phyloP scores from a whole-genome alignment of 1,140 invertebrate genomes.

The Coelopa frigida region DNA sequence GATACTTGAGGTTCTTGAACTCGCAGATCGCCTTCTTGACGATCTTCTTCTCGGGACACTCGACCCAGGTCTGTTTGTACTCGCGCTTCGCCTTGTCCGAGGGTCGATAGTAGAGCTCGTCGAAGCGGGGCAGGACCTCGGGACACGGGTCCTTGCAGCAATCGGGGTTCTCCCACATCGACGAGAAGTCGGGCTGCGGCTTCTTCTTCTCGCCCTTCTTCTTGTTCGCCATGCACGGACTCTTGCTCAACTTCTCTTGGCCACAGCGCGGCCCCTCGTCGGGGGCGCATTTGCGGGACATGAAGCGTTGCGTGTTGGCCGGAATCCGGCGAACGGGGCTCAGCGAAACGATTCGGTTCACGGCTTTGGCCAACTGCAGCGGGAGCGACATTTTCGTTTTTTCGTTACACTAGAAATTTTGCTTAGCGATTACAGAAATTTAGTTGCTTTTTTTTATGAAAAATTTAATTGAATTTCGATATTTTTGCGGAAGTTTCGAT shows the following conservation, averaged over 20 bases:
- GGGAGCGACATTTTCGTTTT: too few species aligned
- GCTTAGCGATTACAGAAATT: too few species aligned
- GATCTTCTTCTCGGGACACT: slow-evolving; percentile 22
- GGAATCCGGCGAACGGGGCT: background rate
- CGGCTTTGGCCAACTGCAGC: too few species aligned
- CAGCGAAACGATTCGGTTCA: too few species aligned
- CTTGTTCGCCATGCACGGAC: slow-evolving; percentile 1
- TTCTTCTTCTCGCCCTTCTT: slow-evolving; percentile 1
- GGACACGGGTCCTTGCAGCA: slow-evolving; percentile 12
- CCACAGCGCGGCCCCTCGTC: background rate
- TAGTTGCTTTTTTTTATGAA: too few species aligned
- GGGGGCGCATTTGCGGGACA: background rate
- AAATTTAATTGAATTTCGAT: too few species aligned
- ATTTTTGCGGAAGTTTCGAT: too few species aligned
- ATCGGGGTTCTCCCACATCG: slow-evolving; percentile 12
- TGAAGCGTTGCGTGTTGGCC: background rate
- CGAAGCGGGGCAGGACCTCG: slow-evolving; percentile 24
- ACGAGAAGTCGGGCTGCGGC: background rate
- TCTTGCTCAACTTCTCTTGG: background rate
- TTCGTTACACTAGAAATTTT: too few species aligned
- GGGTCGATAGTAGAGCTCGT: slow-evolving; percentile 34
- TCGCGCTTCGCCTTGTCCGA: slow-evolving; percentile 32
- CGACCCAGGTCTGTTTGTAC: slow-evolving; percentile 39
- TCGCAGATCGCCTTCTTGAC: slow-evolving; percentile 29
- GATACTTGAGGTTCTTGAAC: slow-evolving; percentile 8